Evolutionary conservation across 2,888 invertebrate species (phyloP).

Genomic region (Parthenolecanium corni): DNA sequence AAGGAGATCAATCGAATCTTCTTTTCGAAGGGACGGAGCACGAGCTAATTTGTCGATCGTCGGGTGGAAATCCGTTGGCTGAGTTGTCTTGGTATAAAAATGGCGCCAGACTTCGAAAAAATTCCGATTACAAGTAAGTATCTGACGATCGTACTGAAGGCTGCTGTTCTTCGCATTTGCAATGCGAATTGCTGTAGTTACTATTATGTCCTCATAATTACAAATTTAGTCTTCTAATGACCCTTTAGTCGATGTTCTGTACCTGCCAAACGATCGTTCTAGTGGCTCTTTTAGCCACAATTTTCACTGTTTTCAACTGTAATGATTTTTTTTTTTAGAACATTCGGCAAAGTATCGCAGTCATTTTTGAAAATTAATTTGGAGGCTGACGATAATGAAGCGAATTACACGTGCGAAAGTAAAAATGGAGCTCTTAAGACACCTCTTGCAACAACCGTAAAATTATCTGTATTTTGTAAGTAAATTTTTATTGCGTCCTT

Average conservation of each 20-base stretch:
- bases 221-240: neutral
- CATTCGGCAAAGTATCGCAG: slow-evolving; percentile 68
- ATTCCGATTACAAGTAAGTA: neutral
- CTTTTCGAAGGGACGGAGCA: slow-evolving; percentile 77
- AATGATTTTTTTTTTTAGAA: slow-evolving; percentile 45
- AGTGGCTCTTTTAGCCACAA: no score
- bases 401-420: slow-evolving; percentile 85
- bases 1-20: slow-evolving; percentile 58
- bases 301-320: no score
- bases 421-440: slow-evolving; percentile 77
- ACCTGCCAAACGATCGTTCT: no score
- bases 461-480: slow-evolving; percentile 85
- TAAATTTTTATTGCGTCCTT: slow-evolving; percentile 36
- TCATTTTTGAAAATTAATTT: slow-evolving; percentile 82
- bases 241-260: no score
- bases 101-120: slow-evolving; percentile 44
- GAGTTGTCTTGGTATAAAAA: slow-evolving; percentile 92
- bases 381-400: slow-evolving; percentile 83
- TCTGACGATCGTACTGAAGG: no score
- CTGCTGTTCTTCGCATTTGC: no score
- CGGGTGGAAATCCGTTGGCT: slow-evolving; percentile 93
- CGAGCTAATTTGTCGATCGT: slow-evolving; percentile 76
- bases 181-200: no score
- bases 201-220: no score
- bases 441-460: slow-evolving; percentile 72